A percentile compares a stretch with the other conserved stretches of the same genome.
Conservation (phyloP, 2,888 invertebrate genomes). For the Sminthurinus aureus region DNA sequence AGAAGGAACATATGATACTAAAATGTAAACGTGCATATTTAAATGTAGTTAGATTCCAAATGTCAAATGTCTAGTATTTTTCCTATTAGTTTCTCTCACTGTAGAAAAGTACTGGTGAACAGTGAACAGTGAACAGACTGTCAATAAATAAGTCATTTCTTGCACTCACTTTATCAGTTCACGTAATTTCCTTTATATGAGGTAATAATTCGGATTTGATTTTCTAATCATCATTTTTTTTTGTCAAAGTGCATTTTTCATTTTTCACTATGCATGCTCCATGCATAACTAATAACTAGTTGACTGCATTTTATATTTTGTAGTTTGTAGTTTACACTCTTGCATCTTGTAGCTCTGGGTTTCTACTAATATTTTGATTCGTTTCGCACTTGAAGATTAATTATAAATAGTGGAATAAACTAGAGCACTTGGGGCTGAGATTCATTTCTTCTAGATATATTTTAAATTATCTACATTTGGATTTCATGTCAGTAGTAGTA, state of each 20-base stretch:
- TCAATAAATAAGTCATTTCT: not conserved
- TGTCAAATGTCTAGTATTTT: not conserved
- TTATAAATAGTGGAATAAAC: not conserved
- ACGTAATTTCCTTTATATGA: slow-evolving; percentile 4
- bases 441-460: not conserved
- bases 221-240: not conserved
- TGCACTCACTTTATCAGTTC: not conserved
- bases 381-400: not conserved
- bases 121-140: not conserved
- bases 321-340: not conserved
- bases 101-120: not conserved
- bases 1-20: not conserved
- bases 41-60: not conserved
- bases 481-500: not conserved
- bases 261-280: no score
- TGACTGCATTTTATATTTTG: not conserved
- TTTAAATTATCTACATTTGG: not conserved
- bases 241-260: not conserved
- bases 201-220: slow-evolving; percentile 15
- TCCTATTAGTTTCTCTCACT: not conserved
- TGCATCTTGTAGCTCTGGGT: not conserved
- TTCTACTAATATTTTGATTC: not conserved
- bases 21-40: not conserved
- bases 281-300: no score
- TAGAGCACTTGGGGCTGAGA: not conserved